Percentiles rank a stretch among this genome's conserved stretches.
These are phyloP conservation scores for Seriola quinqueradiata DNA, from an alignment of 2,113 vertebrate species.

Conservation along the genomic window DNA sequence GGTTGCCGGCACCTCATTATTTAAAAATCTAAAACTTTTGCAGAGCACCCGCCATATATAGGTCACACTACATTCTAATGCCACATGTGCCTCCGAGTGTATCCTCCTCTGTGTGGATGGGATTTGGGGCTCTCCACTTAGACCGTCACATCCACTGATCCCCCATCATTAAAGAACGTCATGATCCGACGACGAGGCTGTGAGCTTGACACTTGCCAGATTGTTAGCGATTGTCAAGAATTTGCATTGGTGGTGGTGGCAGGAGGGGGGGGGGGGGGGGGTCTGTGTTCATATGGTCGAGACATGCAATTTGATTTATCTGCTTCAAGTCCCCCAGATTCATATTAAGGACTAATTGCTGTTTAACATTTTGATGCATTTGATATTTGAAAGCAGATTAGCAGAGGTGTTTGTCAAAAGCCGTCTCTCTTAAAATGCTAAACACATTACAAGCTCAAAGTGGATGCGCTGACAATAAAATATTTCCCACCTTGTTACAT, in stretches of 20 bases:
- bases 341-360: slow-evolving; percentile 60
- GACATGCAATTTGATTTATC: slow-evolving; percentile 50
- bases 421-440: slow-evolving; percentile 8
- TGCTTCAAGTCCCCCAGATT: slow-evolving; percentile 48
- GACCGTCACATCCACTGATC: slow-evolving; percentile 75
- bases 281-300: slow-evolving; percentile 40
- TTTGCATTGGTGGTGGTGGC: slow-evolving; percentile 33
- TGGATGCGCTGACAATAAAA: too few species aligned
- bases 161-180: slow-evolving; percentile 76
- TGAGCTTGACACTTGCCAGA: slow-evolving; percentile 64
- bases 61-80: slow-evolving; percentile 79
- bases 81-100: slow-evolving; percentile 76
- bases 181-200: slow-evolving; percentile 60
- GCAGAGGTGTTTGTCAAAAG: slow-evolving; percentile 50
- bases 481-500: slow-evolving; percentile 30
- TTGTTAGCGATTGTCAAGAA: slow-evolving; percentile 68
- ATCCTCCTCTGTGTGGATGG: slow-evolving; percentile 76
- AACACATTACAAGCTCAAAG: slow-evolving; percentile 24
- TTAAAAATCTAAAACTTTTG: slow-evolving; percentile 84
- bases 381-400: slow-evolving; percentile 52
- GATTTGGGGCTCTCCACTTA: slow-evolving; percentile 73
- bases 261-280: neutral
- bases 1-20: slow-evolving; percentile 84
- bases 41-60: slow-evolving; percentile 76
- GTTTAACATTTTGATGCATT: slow-evolving; percentile 58